Base-by-base conservation (phyloP, 2,797 vertebrate genomes). In the Chiroxiphia lanceolata region DNA sequence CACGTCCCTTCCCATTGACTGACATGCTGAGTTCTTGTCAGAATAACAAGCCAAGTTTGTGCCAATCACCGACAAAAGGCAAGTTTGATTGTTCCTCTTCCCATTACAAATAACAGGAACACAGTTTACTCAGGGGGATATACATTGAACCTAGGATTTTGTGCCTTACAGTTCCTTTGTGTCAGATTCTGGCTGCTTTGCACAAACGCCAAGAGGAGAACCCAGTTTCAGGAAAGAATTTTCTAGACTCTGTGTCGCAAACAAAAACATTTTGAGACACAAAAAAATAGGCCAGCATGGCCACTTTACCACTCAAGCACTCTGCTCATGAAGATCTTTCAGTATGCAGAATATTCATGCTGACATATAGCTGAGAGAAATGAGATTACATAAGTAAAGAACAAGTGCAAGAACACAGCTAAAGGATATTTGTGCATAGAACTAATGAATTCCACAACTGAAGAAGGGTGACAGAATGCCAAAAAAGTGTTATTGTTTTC, bases 21-120 rank as follows among this genome's bases (percentile, higher is more conserved):
- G 93, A 94, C 90, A 74, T 4, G 68, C 82, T 61, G 90, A 76
- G 83, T 15, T 83, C 88, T 70, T 71, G 65, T 88, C 93, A 94
- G 87, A 87, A 33, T 76, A 97, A 93, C n/a, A 4, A 95, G 87
- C 70, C 72, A 71, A 81, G 93, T 90, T 92, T 85, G 87, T 94
- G 95, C 94, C 96, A 96, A 92, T 94, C 96, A 93, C 91, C 72
- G 82, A 93, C 84, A 87, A 95, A 93, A 94, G 74, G 54, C 71
- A 76, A 89, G 38, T 92, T 10, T 90, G 87, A 93, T 77, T 89
- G 88, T 95, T 95, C 93, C 67, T 67, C 95, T 92, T 86, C 69
- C 89, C 89, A 87, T 84, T 87, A 93, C 51, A 83, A 91, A 74
- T 5, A 89, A 61, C 56, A 87, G 50, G 75, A 96, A 78, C 44